Evolutionary conservation across 2,888 invertebrate genomes (phyloP), one percentile per base, ranked within the genome.

Genomic region (Caenorhabditis sinica): DNA sequence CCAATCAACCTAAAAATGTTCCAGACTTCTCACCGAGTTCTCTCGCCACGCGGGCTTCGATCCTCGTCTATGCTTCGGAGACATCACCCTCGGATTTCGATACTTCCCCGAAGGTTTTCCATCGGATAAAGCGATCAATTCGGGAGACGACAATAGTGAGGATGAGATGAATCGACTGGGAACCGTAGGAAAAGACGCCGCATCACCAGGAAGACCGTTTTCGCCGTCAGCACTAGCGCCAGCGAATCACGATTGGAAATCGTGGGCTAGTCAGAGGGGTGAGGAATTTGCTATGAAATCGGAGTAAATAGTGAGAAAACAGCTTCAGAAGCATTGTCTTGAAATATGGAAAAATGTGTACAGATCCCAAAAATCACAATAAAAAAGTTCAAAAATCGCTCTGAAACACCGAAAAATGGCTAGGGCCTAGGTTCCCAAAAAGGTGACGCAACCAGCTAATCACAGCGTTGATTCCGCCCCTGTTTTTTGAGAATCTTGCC

Each of bases 1-100:
- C 33, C 33, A 36, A n/a, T 1, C 49, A n/a, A n/a, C n/a, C n/a
- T n/a, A n/a, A n/a, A n/a, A n/a, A n/a, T 33, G 30, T 71, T 76
- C 30, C 58, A 81, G 84, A 40, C 4, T 79, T 13, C 45, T 68
- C 15, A 49, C 79, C n/a, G 90, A 92, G 66, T 88, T 91, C 65
- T 82, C 90, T 8, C 91, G 93, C 25, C 94, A 96, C 93, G 95
- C 96, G 0, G 97, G 97, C 1, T 97, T 97, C 93, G 96, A 97
- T 93, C 96, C 96, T 2, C 95, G 95, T 72, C 95, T 97, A 45
- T 97, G 97, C 93, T 96, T 96, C 93, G 98, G 98, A 5, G 97
- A 97, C 92, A 95, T 97, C 66, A 94, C 96, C 0, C 94, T 97
- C 15, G 95, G 96, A 81, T 97, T 97, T 73, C 86, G 89, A 11